Evolutionary conservation across 2,113 vertebrate species (phyloP), one percentile per base, ranked within the genome.

Genomic region (Poeciliopsis retropinna): DNA sequence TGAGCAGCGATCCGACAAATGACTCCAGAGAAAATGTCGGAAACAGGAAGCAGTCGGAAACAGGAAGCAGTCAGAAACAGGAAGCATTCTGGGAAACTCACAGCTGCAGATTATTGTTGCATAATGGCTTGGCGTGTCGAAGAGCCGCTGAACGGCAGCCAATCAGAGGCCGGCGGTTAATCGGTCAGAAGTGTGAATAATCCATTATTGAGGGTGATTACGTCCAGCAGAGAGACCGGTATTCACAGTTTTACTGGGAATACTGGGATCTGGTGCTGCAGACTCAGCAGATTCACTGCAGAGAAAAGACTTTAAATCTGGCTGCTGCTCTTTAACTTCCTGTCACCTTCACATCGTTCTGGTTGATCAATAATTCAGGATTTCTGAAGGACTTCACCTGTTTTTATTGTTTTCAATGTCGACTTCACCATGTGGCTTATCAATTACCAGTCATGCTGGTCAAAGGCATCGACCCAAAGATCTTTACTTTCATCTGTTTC

Each of bases 161-260:
- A 75, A 75, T 75, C 73, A 41, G 54, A 62, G 72, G 8, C 6
- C 51, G 30, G 64, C 39, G n/a, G 60, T 28, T 44, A 65, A 73
- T 73, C 72, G 29, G 28, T n/a, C 70, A 22, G 34, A 37, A 41
- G 27, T 63, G 54, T 28, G 47, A 61, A 28, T 34, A 17, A 71
- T 28, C 34, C 7, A 2, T 29, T 2, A 1, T 27, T n/a, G 9
- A 31, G 70, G 1, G 41, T 47, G 17, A 17, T 41, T n/a, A 41
- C 39, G 47, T 31, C 29, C 17, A 47, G 27, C 25, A 1, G 5
- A 32, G 51, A 57, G 5, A 25, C 30, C 3, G n/a, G n/a, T n/a
- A n/a, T n/a, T n/a, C 63, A 7, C 0, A 12, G 32, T 27, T 3
- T 63, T 7, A 15, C 30, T 17, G 28, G 27, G 28, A 17, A 25